Evolutionary conservation across 1,140 invertebrate species (phyloP), one percentile per base, ranked within the genome.

Genomic region (Phthorimaea operculella): DNA sequence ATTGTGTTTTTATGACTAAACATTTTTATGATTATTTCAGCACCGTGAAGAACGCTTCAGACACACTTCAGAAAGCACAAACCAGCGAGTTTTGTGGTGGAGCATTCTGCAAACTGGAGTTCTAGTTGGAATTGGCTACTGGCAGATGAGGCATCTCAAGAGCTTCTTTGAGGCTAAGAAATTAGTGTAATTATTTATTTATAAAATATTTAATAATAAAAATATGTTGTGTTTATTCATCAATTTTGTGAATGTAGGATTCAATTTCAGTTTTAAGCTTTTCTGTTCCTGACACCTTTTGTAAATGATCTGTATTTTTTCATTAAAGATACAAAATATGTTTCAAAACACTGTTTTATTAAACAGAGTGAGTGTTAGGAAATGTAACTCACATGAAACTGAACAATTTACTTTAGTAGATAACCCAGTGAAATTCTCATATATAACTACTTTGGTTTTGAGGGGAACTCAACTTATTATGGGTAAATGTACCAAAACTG

Each of bases 91-190:
- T 0, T 87, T 99, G 21, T 99, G 96, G 95, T 99, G 98, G 98
- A 98, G 97, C 36, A 85, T 99, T 11, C 90, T 92, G 4, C 98
- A 99, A 87, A 96, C 96, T 5, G 86, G 90, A 15, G 93, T 99
- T 51, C 89, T 99, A 8, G 76, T 99, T 0, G 81, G 89, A 7
- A 99, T 99, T 90, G 98, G 98, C 15, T 92, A 96, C 47, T 99
- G 98, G 98, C 98, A 99, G 87, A 99, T 99, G 97, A 92, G 91
- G 74, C 98, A 99, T 90, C 88, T 99, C 39, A 99, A 99, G 89
- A 96, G 94, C 68, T 99, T 99, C 90, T 99, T 99, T 78, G 97
- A 99, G 88, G 98, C 98, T 12, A 99, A 99, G 84, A 99, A 99
- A 90, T 88, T 99, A 71, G 98, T 99, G 48, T 99, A 92, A 70